A percentile compares a stretch with the other conserved stretches of the same genome.
These are phyloP conservation scores for Tenualosa thibaudeaui DNA, from an alignment of 2,797 vertebrate genomes.

Conservation along the genomic window DNA sequence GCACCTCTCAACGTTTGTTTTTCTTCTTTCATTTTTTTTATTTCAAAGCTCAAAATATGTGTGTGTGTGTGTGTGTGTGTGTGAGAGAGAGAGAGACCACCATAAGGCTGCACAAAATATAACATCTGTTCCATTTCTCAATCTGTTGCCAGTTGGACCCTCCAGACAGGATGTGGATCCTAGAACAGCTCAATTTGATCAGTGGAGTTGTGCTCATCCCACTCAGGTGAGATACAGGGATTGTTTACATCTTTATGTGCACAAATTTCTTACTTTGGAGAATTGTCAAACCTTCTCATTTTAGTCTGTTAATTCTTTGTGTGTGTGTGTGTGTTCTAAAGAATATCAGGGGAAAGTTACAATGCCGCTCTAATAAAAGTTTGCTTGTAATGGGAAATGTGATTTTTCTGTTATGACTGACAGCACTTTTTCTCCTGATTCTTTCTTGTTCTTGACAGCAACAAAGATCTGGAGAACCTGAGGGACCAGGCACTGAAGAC, in stretches of 20 bases:
- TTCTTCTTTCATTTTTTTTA: neutral
- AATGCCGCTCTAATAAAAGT: too few relatives aligned
- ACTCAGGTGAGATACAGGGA: constrained; percentile 75
- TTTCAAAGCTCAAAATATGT: neutral
- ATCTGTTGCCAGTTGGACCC: constrained; percentile 78
- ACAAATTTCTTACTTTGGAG: too few relatives aligned
- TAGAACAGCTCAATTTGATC: constrained; percentile 91
- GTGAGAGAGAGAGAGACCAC: neutral
- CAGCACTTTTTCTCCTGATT: neutral
- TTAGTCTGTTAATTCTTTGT: too few relatives aligned
- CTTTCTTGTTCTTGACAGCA: constrained; percentile 68
- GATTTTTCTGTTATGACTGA: neutral
- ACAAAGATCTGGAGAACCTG: constrained; percentile 84
- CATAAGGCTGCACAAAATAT: neutral
- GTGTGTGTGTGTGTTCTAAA: too few relatives aligned
- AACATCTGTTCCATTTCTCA: neutral
- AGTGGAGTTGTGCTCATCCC: constrained; percentile 90
- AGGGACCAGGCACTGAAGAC: constrained; percentile 67
- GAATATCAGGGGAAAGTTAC: too few relatives aligned
- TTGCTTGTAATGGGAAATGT: neutral
- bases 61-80: constrained; percentile 26
- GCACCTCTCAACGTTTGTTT: constrained; percentile 72
- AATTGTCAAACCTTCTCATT: too few relatives aligned
- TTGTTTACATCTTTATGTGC: neutral
- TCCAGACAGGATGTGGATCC: constrained; percentile 81